Evolutionary conservation across 2,888 invertebrate genomes (phyloP).

Genomic region (Drosophila rellima): DNA sequence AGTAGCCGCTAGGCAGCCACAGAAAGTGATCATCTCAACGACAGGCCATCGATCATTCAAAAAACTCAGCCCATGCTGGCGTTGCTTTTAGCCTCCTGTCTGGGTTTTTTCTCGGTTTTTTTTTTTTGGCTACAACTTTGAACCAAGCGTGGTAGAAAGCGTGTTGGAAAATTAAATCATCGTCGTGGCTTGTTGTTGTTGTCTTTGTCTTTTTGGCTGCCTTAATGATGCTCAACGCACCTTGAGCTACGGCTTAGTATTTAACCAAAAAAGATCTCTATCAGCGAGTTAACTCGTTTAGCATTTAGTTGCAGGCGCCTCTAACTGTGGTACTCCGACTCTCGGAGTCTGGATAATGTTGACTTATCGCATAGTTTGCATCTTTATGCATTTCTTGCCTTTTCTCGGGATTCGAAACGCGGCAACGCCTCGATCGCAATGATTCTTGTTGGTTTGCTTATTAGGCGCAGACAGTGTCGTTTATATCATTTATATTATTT

Average conservation of each 20-base stretch:
- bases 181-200: slow-evolving; percentile 54
- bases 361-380: slow-evolving; percentile 72
- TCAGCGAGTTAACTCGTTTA: slow-evolving; percentile 84
- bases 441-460: slow-evolving; percentile 57
- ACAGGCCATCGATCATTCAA: slow-evolving; percentile 81
- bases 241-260: slow-evolving; percentile 71
- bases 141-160: slow-evolving; percentile 64
- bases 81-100: slow-evolving; percentile 18
- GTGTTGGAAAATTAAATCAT: slow-evolving; percentile 82
- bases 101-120: neutral
- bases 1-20: slow-evolving; percentile 82
- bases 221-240: slow-evolving; percentile 79
- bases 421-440: slow-evolving; percentile 59
- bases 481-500: slow-evolving; percentile 82
- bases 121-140: slow-evolving; percentile 51
- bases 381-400: slow-evolving; percentile 60
- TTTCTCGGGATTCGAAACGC: slow-evolving; percentile 60
- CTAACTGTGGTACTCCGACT: slow-evolving; percentile 48
- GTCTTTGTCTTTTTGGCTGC: slow-evolving; percentile 41
- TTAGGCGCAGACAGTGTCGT: slow-evolving; percentile 80
- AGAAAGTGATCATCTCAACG: slow-evolving; percentile 80
- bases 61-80: slow-evolving; percentile 60
- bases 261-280: slow-evolving; percentile 78
- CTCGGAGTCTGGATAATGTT: slow-evolving; percentile 19
- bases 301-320: slow-evolving; percentile 84